These are phyloP conservation scores for Phorcus lineatus DNA, from an alignment of 2,888 invertebrate genomes.

Conservation along the genomic window DNA sequence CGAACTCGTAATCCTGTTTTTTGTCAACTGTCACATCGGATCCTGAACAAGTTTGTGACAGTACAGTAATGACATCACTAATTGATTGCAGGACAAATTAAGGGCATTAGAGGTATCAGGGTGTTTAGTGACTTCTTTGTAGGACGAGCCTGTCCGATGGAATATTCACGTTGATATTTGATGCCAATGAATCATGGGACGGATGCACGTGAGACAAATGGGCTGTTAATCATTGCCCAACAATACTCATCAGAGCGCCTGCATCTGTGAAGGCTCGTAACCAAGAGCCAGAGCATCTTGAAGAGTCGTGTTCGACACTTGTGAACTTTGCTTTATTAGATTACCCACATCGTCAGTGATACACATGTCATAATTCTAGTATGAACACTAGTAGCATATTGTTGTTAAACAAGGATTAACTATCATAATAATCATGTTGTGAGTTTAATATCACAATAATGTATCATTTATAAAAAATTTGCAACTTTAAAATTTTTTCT, in stretches of 20 bases:
- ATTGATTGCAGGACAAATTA: conserved; percentile 21
- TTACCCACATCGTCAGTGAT: no score
- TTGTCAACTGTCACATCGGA: not conserved
- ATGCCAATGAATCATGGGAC: not conserved
- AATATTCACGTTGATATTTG: not conserved
- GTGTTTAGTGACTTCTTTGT: not conserved
- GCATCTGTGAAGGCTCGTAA: no score
- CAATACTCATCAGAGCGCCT: not conserved
- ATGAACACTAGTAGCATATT: no score
- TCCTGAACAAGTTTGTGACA: not conserved
- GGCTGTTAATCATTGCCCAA: not conserved
- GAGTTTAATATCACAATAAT: no score
- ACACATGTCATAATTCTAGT: no score
- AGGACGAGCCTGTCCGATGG: not conserved
- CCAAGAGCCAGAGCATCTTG: no score
- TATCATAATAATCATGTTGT: no score
- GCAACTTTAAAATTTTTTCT: no score
- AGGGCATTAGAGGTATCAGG: not conserved
- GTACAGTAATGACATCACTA: not conserved
- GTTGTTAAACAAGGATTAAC: no score
- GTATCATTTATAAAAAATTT: no score
- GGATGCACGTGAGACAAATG: not conserved
- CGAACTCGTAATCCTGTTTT: not conserved
- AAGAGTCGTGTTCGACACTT: no score
- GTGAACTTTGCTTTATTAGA: no score